Conservation (phyloP, 2,888 invertebrate species). For the Malthinus seriepunctatus region DNA sequence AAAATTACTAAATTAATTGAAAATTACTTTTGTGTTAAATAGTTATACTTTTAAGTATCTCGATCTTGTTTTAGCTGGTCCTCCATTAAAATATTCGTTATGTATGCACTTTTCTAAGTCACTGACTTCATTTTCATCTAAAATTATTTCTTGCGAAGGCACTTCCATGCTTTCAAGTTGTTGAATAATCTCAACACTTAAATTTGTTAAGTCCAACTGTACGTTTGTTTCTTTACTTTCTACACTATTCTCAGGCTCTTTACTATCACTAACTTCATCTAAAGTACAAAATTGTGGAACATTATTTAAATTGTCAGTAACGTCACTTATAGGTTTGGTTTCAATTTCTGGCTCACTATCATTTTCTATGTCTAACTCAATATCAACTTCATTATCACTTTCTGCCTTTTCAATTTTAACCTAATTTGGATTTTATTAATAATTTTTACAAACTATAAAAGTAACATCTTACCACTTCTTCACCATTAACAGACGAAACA, state of each 20-base stretch:
- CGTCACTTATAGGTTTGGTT: slow-evolving; percentile 62
- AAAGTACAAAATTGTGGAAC: neutral
- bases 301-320: slow-evolving; percentile 25
- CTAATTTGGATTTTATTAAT: slow-evolving; percentile 30
- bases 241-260: neutral
- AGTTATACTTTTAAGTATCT: slow-evolving; percentile 57
- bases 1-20: neutral
- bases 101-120: slow-evolving; percentile 61
- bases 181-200: slow-evolving; percentile 37
- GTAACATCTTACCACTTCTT: slow-evolving; percentile 58
- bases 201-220: slow-evolving; percentile 8
- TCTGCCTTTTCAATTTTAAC: slow-evolving; percentile 49
- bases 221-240: neutral
- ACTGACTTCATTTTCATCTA: slow-evolving; percentile 52
- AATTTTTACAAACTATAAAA: too few species aligned
- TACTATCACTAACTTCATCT: too few species aligned
- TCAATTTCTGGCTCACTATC: slow-evolving; percentile 58
- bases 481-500: slow-evolving; percentile 63
- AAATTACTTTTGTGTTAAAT: neutral
- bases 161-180: slow-evolving; percentile 50
- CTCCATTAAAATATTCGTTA: slow-evolving; percentile 61
- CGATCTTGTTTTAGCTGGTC: slow-evolving; percentile 59
- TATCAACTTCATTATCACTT: slow-evolving; percentile 56
- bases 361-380: slow-evolving; percentile 37
- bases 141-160: slow-evolving; percentile 53